Base-by-base conservation (phyloP, 2,797 vertebrate genomes). In the Enteromius anoplus region DNA sequence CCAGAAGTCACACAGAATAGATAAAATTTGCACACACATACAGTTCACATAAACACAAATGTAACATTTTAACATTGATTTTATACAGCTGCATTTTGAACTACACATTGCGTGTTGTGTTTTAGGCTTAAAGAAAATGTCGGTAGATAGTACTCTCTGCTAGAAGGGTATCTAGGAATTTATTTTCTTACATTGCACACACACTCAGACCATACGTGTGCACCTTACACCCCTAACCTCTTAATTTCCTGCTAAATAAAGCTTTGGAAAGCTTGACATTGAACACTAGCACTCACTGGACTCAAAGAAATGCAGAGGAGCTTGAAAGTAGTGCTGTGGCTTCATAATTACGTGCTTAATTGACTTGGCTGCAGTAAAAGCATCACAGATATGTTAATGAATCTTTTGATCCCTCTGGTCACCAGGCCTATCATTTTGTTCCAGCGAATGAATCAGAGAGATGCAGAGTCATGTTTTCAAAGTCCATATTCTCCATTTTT, bases 301-400 rank as follows among this genome's bases (percentile, higher is more conserved):
- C 58, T 73, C 29, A 65, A 72, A 73, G 3, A n/a, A 60, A 71
- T 19, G 7, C 23, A 14, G 26, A 17, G 51, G 5, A 51, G 42
- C 69, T 10, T 51, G 2, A 70, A 69, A 47, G 19, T 72, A 49
- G 21, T 64, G 21, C 15, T 40, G 45, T 37, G 29, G 14, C 45
- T 81, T 81, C 32, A 81, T 81, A 65, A 75, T 75, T 37, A 49
- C 4, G 29, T 65, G 29, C 26, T 62, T 71, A 71, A 80, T 60
- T 14, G n/a, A 80, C 66, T 71, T 71, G 53, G 78, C 78, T 80
- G 15, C 65, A 40, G n/a, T 40, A 69, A 80, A 80, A 69, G 19
- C 49, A 69, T 69, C 49, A 69, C 49, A 69, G 29, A 60, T 60
- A 71, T 80, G 37, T 60, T 71, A 80, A 73, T 51, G 14, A 51